These are phyloP conservation scores for Poecilia picta DNA, from an alignment of 2,797 vertebrate genomes.

Conservation along the genomic window DNA sequence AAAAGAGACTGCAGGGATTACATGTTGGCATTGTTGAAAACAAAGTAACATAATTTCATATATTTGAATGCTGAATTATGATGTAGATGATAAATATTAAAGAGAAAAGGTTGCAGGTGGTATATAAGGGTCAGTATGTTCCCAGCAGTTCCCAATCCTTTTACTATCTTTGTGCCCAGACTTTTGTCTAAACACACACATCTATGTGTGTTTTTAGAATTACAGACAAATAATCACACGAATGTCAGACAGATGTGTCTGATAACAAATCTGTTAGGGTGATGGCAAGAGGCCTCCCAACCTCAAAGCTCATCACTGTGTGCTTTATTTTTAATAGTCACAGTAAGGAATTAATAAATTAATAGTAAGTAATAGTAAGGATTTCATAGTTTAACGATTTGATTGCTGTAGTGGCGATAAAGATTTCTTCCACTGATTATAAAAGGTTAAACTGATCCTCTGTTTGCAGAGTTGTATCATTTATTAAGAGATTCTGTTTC, in stretches of 20 bases:
- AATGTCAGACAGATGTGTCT: too few species aligned
- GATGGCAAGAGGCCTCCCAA: not conserved
- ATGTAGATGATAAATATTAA: not conserved
- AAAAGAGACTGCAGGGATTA: not conserved
- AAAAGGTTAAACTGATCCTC: too few species aligned
- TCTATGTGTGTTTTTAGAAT: not conserved
- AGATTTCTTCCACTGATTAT: too few species aligned
- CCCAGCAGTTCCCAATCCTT: not conserved
- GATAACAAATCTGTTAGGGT: not conserved
- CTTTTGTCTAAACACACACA: not conserved
- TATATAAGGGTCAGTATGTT: not conserved
- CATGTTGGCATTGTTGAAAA: not conserved
- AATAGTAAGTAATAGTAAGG: too few species aligned
- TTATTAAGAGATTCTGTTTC: too few species aligned
- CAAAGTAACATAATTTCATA: not conserved
- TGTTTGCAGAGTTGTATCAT: too few species aligned
- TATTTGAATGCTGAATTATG: not conserved
- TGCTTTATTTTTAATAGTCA: too few species aligned
- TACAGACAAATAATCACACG: not conserved
- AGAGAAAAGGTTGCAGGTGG: not conserved
- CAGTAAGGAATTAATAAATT: too few species aligned
- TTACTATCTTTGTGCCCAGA: not conserved
- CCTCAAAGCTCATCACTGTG: too few species aligned
- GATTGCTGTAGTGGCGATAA: too few species aligned
- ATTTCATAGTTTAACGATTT: too few species aligned